Conservation (phyloP, 2,888 invertebrate species). For the Nephrotoma guestfalica region DNA sequence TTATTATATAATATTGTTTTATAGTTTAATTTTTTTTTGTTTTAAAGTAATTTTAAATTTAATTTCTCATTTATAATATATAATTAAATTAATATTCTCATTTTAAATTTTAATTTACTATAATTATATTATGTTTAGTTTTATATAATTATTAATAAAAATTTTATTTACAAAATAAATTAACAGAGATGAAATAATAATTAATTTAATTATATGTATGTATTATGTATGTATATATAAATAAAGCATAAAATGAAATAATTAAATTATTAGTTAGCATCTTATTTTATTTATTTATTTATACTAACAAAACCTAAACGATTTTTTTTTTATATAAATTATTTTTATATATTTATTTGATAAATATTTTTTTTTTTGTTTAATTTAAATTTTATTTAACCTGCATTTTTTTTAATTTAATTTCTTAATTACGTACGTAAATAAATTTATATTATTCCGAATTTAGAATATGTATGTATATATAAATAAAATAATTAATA, state of each 20-base stretch:
- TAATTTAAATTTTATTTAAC: not conserved
- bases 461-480: not conserved
- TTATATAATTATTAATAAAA: not conserved
- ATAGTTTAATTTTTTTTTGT: not conserved
- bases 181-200: not conserved
- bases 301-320: not conserved
- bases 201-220: not conserved
- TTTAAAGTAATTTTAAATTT: not conserved
- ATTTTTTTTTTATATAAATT: not conserved
- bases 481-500: not conserved
- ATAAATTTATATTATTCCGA: not conserved
- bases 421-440: not conserved
- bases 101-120: not conserved
- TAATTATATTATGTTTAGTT: not conserved
- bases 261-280: not conserved
- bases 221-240: not conserved
- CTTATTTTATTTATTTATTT: not conserved
- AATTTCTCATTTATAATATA: not conserved
- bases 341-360: not conserved
- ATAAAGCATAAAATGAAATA: not conserved
- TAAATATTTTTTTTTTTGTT: not conserved
- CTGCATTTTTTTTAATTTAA: not conserved
- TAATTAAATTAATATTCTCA: not conserved
- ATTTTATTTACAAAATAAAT: not conserved
- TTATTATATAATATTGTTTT: not conserved